A percentile compares a stretch with the other conserved stretches of the same genome.
Conservation (phyloP, 1,140 invertebrate genomes). For the Drosophila arizonae region DNA sequence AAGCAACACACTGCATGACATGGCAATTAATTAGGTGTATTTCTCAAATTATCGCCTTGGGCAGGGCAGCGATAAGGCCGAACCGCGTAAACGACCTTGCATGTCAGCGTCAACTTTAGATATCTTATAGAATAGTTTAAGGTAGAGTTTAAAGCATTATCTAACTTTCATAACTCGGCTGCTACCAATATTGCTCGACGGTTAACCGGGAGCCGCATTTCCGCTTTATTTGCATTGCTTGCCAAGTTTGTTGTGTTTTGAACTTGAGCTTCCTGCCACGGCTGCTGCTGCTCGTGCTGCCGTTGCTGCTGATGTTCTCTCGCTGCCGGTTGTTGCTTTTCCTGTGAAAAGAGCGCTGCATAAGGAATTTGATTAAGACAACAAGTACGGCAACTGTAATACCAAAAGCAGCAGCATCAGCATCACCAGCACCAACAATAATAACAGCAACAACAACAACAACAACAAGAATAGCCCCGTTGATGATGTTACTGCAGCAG, state of each 20-base stretch:
- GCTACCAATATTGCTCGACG: conserved; percentile 33
- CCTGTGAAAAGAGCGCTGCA: conserved; percentile 74
- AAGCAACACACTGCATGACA: conserved; percentile 61
- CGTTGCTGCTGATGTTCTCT: background rate
- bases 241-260: conserved; percentile 78
- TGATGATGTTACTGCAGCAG: conserved; percentile 63
- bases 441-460: conserved; percentile 41
- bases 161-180: conserved; percentile 59
- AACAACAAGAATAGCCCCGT: conserved; percentile 45
- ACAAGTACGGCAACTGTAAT: conserved; percentile 36
- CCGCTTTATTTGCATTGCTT: conserved; percentile 77
- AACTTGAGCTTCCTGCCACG: conserved; percentile 77
- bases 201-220: conserved; percentile 60
- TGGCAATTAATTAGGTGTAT: conserved; percentile 75
- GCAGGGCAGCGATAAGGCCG: conserved; percentile 20
- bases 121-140: conserved; percentile 25
- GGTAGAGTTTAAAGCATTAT: conserved; percentile 53
- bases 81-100: conserved; percentile 40
- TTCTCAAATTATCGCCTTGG: conserved; percentile 74
- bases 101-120: conserved; percentile 63
- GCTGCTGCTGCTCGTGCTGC: conserved; percentile 18
- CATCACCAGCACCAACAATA: conserved; percentile 28
- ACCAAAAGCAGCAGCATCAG: conserved; percentile 23
- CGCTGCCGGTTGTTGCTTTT: conserved; percentile 57
- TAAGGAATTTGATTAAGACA: conserved; percentile 79